Evolutionary conservation across 2,888 invertebrate species (phyloP).

Genomic region (Steinernema carpocapsae): DNA sequence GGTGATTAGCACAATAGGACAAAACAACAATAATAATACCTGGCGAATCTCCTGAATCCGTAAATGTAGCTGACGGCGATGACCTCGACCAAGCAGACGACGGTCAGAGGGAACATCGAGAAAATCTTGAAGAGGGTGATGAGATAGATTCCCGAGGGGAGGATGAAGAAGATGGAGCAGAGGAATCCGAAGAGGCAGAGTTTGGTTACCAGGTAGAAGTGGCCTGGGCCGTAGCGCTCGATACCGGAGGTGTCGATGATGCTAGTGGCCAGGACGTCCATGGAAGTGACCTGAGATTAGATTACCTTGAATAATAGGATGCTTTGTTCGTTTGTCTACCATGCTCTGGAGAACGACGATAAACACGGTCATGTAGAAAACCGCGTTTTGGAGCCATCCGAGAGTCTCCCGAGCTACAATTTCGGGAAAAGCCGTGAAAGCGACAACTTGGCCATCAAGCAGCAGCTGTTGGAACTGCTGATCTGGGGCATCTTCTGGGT

Average conservation of each 20-base stretch:
- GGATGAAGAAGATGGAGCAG: neutral
- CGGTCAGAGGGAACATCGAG: neutral
- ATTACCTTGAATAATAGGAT: neutral
- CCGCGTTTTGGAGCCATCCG: neutral
- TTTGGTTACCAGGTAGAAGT: neutral
- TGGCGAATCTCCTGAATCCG: conserved; percentile 13
- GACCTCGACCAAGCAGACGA: neutral
- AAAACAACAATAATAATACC: neutral
- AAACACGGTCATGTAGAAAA: conserved; percentile 6
- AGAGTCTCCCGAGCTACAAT: neutral
- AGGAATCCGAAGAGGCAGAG: conserved; percentile 1
- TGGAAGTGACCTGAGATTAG: conserved; percentile 10
- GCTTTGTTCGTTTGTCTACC: too few species aligned
- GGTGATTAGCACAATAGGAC: neutral
- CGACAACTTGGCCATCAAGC: neutral
- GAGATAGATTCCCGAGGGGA: neutral
- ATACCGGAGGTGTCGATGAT: neutral
- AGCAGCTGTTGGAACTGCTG: neutral
- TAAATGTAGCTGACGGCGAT: conserved; percentile 16
- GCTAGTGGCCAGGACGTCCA: conserved; percentile 18
- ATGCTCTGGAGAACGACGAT: conserved; percentile 3
- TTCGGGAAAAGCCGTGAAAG: conserved; percentile 9
- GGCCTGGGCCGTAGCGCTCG: neutral
- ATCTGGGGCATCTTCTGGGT: neutral
- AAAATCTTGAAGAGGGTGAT: neutral